These are phyloP conservation scores for Cerastis rubricosa DNA, from an alignment of 2,888 invertebrate species.

Conservation along the genomic window DNA sequence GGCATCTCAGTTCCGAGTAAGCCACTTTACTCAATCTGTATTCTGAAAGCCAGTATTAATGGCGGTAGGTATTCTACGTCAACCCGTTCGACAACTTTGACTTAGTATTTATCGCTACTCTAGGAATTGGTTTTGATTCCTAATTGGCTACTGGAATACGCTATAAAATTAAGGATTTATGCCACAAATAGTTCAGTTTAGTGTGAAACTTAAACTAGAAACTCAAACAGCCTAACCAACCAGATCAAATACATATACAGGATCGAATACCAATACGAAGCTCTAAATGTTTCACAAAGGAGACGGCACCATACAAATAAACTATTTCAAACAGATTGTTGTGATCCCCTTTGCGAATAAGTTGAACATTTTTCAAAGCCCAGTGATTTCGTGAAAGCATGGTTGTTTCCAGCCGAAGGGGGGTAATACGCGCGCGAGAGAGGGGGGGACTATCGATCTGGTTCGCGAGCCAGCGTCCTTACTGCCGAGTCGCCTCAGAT, in stretches of 20 bases:
- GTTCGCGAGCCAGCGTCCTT: slow-evolving; percentile 71
- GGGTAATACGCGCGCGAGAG: slow-evolving; percentile 59
- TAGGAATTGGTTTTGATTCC: slow-evolving; percentile 15
- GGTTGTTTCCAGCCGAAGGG: slow-evolving; percentile 56
- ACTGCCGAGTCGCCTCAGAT: slow-evolving; percentile 73
- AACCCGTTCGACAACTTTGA: slow-evolving; percentile 43
- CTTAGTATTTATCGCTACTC: slow-evolving; percentile 48
- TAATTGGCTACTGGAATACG: slow-evolving; percentile 40
- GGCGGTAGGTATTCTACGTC: slow-evolving; percentile 33
- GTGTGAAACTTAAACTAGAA: slow-evolving; percentile 17
- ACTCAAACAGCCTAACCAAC: slow-evolving; percentile 15
- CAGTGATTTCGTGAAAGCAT: slow-evolving; percentile 62
- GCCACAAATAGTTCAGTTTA: neutral
- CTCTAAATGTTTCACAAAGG: slow-evolving; percentile 39
- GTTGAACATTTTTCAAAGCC: slow-evolving; percentile 54
- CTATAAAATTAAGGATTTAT: slow-evolving; percentile 30
- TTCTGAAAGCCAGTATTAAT: slow-evolving; percentile 56
- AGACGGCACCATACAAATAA: slow-evolving; percentile 32
- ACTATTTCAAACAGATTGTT: slow-evolving; percentile 54
- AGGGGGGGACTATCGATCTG: slow-evolving; percentile 76
- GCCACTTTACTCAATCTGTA: slow-evolving; percentile 55
- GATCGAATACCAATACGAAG: slow-evolving; percentile 35
- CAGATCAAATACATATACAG: slow-evolving; percentile 36
- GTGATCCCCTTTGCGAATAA: slow-evolving; percentile 51
- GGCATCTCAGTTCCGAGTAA: slow-evolving; percentile 42